These are phyloP conservation scores for Atethmia centrago DNA, from an alignment of 2,888 invertebrate genomes.

Conservation along the genomic window DNA sequence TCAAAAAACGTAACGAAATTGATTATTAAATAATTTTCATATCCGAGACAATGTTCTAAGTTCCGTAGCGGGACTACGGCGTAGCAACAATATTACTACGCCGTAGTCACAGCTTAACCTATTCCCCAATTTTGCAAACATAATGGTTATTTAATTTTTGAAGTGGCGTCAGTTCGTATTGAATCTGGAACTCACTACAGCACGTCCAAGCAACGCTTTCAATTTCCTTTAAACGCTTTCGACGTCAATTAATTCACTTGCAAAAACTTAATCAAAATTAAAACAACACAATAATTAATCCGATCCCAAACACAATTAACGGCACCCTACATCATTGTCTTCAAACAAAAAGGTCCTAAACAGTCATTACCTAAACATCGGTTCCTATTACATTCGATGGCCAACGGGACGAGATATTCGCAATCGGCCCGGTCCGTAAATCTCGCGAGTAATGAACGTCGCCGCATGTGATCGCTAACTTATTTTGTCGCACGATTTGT, in stretches of 20 bases:
- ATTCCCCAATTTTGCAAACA: not conserved
- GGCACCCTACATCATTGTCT: conserved; percentile 26
- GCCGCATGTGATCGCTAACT: conserved; percentile 85
- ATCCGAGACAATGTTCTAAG: not conserved
- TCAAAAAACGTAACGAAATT: not conserved
- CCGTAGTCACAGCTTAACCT: not conserved
- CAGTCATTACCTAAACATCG: conserved; percentile 69
- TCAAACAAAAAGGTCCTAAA: conserved; percentile 43
- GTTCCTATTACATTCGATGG: conserved; percentile 66
- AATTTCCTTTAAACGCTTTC: not conserved
- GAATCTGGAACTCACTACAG: not conserved
- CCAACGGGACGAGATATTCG: conserved; percentile 63
- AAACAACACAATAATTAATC: conserved; percentile 7
- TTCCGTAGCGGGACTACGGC: conserved; percentile 15
- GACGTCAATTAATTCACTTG: not conserved
- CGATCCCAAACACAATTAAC: conserved; percentile 23
- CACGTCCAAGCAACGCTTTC: not conserved
- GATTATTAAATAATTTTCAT: not conserved
- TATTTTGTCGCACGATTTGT: conserved; percentile 85
- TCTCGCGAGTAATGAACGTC: conserved; percentile 84
- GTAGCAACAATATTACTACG: conserved; percentile 20
- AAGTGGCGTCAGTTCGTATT: not conserved
- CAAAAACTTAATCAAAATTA: conserved; percentile 16
- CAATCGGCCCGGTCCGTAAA: conserved; percentile 78
- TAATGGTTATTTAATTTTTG: not conserved